A percentile compares a stretch with the other conserved stretches of the same genome.
Conservation (phyloP, 2,888 invertebrate genomes). For the Latrodectus hesperus region DNA sequence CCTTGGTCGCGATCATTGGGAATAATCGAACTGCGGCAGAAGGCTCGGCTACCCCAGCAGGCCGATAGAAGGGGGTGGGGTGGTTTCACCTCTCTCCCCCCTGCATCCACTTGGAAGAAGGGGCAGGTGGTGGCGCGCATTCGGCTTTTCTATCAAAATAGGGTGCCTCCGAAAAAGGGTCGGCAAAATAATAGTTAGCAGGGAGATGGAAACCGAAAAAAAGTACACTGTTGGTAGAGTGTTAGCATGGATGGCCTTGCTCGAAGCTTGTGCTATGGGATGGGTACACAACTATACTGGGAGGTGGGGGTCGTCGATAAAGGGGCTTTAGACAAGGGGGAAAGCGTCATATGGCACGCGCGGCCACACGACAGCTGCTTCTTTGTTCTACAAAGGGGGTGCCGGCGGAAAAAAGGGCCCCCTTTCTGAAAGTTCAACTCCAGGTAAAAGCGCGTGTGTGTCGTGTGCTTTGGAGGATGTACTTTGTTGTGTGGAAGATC, state of each 20-base stretch:
- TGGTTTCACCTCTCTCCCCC: neutral
- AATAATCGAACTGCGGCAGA: slow-evolving; percentile 28
- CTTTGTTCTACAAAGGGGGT: slow-evolving; percentile 1
- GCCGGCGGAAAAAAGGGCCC: neutral
- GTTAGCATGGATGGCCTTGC: slow-evolving; percentile 37
- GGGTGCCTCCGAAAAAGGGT: slow-evolving; percentile 30
- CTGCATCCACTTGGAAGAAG: slow-evolving; percentile 17
- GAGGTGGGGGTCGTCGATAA: slow-evolving; percentile 30
- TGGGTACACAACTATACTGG: slow-evolving; percentile 10
- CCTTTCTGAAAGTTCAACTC: slow-evolving; percentile 11
- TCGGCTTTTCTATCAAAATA: slow-evolving; percentile 17
- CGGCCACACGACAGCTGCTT: slow-evolving; percentile 49
- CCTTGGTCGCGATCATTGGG: slow-evolving; percentile 11
- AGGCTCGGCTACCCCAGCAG: slow-evolving; percentile 13
- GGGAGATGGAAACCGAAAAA: slow-evolving; percentile 18
- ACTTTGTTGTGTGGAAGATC: neutral
- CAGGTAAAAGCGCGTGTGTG: slow-evolving; percentile 40
- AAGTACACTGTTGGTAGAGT: slow-evolving; percentile 37
- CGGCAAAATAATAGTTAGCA: slow-evolving; percentile 45
- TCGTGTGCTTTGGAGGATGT: slow-evolving; percentile 28
- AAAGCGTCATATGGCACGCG: slow-evolving; percentile 60
- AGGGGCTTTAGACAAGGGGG: slow-evolving; percentile 5
- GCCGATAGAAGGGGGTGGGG: slow-evolving; percentile 1
- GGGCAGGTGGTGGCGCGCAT: slow-evolving; percentile 51
- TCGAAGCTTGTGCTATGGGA: slow-evolving; percentile 13